Percentiles rank a stretch among this genome's conserved stretches.
phyloP scores from a whole-genome alignment of 2,113 vertebrate species.

The Cygnus buccinator region DNA sequence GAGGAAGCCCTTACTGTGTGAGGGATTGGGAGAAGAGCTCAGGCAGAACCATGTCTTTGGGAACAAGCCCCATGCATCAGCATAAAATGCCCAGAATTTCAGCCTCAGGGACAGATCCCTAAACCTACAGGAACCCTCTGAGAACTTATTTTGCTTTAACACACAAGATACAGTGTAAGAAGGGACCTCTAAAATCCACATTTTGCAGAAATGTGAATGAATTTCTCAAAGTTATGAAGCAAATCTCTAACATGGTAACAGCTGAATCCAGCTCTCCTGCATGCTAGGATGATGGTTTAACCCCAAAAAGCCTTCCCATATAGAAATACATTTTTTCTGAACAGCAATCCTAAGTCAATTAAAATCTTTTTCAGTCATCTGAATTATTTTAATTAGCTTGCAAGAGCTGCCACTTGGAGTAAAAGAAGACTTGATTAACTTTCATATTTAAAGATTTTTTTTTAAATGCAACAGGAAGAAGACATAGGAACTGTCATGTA shows the following conservation, averaged over 20 bases:
- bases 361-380: slow-evolving; percentile 22
- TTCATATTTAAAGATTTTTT: background rate
- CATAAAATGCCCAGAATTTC: background rate
- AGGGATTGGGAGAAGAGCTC: background rate
- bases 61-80: background rate
- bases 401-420: slow-evolving; percentile 30
- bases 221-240: background rate
- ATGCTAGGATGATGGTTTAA: background rate
- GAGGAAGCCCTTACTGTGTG: background rate
- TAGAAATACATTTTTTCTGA: background rate
- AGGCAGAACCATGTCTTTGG: background rate
- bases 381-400: slow-evolving; percentile 57
- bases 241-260: background rate
- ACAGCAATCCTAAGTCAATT: slow-evolving; percentile 2
- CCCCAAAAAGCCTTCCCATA: background rate
- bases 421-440: slow-evolving; percentile 52
- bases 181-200: background rate
- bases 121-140: background rate
- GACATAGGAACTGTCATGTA: background rate
- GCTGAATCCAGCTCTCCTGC: background rate
- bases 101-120: background rate
- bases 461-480: background rate
- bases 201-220: background rate
- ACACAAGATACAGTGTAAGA: background rate
- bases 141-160: background rate